These are phyloP conservation scores for Ormyrus pomaceus DNA, from an alignment of 2,888 invertebrate genomes.

Conservation along the genomic window DNA sequence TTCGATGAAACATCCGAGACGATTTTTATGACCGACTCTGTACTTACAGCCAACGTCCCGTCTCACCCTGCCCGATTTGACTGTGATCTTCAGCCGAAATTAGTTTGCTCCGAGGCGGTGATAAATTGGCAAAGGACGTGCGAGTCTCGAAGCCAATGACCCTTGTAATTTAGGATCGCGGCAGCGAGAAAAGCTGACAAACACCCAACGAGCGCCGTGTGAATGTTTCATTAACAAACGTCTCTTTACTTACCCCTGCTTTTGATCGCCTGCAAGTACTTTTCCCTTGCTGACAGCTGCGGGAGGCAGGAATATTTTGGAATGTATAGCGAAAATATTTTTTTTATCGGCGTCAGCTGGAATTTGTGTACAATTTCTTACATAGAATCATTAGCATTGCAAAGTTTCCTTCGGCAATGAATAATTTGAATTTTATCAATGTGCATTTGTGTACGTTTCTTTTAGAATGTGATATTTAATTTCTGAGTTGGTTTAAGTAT, in stretches of 20 bases:
- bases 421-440: too few relatives aligned
- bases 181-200: neutral
- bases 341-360: neutral
- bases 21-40: too few relatives aligned
- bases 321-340: neutral
- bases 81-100: too few relatives aligned
- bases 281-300: neutral
- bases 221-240: constrained; percentile 18
- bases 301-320: too few relatives aligned
- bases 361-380: neutral
- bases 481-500: neutral
- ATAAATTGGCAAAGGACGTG: neutral
- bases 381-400: too few relatives aligned
- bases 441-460: neutral
- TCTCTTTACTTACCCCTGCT: constrained; percentile 9
- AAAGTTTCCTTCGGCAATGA: too few relatives aligned
- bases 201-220: neutral
- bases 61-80: too few relatives aligned
- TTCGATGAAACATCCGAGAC: too few relatives aligned
- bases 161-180: neutral
- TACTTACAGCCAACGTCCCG: too few relatives aligned
- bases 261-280: neutral
- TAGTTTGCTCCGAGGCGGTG: neutral
- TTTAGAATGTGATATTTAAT: neutral
- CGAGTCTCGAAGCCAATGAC: neutral